A percentile compares a stretch with the other conserved stretches of the same genome.
Evolutionary conservation across 2,888 invertebrate genomes (phyloP).

Genomic region (Melinaea marsaeus): DNA sequence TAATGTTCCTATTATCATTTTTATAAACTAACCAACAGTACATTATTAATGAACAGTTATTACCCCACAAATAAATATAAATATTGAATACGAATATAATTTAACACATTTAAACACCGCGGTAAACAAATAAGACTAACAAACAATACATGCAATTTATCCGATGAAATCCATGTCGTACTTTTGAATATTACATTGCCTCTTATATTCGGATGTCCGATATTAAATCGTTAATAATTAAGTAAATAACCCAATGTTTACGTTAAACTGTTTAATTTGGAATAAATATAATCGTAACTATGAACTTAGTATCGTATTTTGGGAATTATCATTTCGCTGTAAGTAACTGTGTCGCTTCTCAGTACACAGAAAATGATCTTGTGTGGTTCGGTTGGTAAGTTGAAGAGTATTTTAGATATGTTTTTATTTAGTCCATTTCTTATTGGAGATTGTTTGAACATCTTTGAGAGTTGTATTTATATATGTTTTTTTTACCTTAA

Average conservation of each 20-base stretch:
- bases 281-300: conserved; percentile 38
- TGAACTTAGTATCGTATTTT: conserved; percentile 34
- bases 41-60: background rate
- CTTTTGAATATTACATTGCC: conserved; percentile 17
- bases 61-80: background rate
- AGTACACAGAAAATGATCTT: conserved; percentile 22
- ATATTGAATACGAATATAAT: background rate
- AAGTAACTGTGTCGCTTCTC: conserved; percentile 27
- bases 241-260: conserved; percentile 24
- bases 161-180: conserved; percentile 11
- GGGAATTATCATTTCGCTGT: conserved; percentile 40
- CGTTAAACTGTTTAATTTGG: conserved; percentile 15
- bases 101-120: background rate
- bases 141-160: conserved; percentile 10
- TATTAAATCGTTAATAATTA: conserved; percentile 35
- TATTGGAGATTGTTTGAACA: too few relatives aligned
- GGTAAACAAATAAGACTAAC: background rate
- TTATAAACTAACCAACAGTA: background rate
- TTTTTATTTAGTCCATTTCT: too few relatives aligned
- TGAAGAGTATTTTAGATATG: conserved; percentile 10
- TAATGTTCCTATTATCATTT: background rate
- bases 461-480: too few relatives aligned
- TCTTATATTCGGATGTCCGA: conserved; percentile 26
- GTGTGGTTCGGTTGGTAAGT: conserved; percentile 8
- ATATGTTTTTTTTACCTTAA: too few relatives aligned